Evolutionary conservation across 2,797 vertebrate species (phyloP), one percentile per base, ranked within the genome.

Genomic region (Mormyrops attenuatus): DNA sequence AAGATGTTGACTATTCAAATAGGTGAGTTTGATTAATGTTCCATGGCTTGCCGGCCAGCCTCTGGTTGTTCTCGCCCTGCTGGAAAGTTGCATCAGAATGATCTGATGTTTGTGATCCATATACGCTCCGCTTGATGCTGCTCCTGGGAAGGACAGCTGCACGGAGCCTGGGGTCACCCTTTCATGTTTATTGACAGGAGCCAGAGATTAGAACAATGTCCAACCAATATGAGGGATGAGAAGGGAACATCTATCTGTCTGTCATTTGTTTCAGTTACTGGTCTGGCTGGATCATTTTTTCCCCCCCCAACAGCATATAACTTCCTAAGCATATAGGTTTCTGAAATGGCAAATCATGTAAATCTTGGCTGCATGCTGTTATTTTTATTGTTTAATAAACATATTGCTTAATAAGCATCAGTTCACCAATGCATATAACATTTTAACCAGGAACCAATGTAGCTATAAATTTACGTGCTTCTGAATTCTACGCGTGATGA

Each of bases 121-220:
- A 9, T 86, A 15, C 13, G 5, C 20, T 84, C 22, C 2, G 0
- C 85, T 87, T 55, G 3, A 34, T 52, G n/a, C 50, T 15, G 26
- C 15, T 30, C 49, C 85, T 57, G 50, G 11, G 52, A 55, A 30
- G 85, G 52, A 85, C 9, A 5, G 85, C 13, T 17, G 34, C 52
- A 22, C 30, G 38, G 50, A 34, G 50, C 85, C 85, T 87, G 30
- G 52, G 52, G 85, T 87, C 85, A 87, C 17, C 9, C 85, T 57
- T 87, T 38, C 85, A 87, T 38, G 85, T 87, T 55, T 87, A 87
- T 87, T 20, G 50, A 57, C 85, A 87, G 52, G 13, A 87, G 52
- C 85, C 85, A 34, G 52, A 87, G 26, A 87, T 87, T 57, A 87
- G 13, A 57, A 55, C 52, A 20, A 38, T 38, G 52, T 38, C 85